phyloP scores from a whole-genome alignment of 2,888 invertebrate species.

The Cremastobaeus sp. region DNA sequence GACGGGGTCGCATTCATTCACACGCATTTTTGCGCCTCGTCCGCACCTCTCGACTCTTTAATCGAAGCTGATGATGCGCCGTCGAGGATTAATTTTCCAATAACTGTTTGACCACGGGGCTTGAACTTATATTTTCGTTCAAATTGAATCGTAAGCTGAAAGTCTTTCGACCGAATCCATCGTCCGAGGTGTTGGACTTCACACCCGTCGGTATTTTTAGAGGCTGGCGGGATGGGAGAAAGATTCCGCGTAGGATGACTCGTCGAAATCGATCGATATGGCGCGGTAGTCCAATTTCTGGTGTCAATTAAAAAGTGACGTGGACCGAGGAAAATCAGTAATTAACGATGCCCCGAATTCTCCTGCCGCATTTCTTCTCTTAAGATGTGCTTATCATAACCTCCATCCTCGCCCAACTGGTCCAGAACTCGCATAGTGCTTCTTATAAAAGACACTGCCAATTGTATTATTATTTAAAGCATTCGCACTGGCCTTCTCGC shows the following conservation, averaged over 20 bases:
- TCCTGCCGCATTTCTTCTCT: too few relatives aligned
- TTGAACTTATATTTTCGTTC: conserved; percentile 2
- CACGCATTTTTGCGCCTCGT: background rate
- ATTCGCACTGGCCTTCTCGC: too few relatives aligned
- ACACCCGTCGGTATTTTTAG: conserved; percentile 58
- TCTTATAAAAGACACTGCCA: too few relatives aligned
- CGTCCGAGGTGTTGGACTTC: conserved; percentile 54
- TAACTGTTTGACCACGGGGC: background rate
- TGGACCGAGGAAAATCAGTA: conserved; percentile 77
- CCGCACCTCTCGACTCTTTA: too few relatives aligned
- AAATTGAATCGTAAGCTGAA: conserved; percentile 32
- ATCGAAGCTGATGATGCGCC: too few relatives aligned
- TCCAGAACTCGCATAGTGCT: too few relatives aligned
- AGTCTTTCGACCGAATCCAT: conserved; percentile 25
- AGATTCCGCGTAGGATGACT: conserved; percentile 69
- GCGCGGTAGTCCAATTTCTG: conserved; percentile 75
- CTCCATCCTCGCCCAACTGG: too few relatives aligned
- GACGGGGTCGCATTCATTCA: conserved; percentile 1
- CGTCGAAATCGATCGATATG: conserved; percentile 66
- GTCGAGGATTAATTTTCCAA: too few relatives aligned
- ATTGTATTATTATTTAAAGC: too few relatives aligned
- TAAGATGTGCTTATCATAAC: too few relatives aligned
- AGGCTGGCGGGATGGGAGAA: conserved; percentile 41
- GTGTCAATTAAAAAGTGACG: conserved; percentile 78
- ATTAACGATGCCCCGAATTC: conserved; percentile 72